These are phyloP conservation scores for Menidia menidia DNA, from an alignment of 2,797 vertebrate species.

Conservation along the genomic window DNA sequence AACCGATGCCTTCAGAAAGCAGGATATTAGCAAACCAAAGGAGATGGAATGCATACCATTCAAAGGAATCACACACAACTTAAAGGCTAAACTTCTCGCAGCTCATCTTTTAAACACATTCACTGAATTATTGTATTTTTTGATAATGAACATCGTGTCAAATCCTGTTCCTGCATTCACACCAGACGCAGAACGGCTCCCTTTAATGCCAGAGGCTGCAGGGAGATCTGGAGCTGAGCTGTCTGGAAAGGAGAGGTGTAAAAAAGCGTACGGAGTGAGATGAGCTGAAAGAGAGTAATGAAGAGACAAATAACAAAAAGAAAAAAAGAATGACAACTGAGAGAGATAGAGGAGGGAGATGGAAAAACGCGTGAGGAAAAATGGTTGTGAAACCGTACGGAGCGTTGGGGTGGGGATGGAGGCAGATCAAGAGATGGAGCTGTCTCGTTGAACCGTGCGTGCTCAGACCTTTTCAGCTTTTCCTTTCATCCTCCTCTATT, in stretches of 20 bases:
- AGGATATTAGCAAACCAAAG: not conserved
- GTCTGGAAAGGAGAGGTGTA: not conserved
- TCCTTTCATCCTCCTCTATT: constrained; percentile 76
- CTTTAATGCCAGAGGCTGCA: constrained; percentile 5
- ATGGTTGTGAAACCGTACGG: constrained; percentile 42
- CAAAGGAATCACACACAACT: constrained; percentile 27
- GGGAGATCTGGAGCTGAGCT: not conserved
- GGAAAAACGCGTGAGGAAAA: constrained; percentile 34
- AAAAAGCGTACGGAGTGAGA: constrained; percentile 10
- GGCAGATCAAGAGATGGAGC: constrained; percentile 72
- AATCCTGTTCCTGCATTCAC: constrained; percentile 9
- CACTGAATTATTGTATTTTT: not conserved
- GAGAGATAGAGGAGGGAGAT: not conserved
- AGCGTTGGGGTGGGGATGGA: constrained; percentile 36
- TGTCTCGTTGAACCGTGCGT: constrained; percentile 66
- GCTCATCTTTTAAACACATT: not conserved
- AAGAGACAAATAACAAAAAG: not conserved
- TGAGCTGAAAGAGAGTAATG: constrained; percentile 1
- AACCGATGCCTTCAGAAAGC: not conserved
- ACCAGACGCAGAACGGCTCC: not conserved
- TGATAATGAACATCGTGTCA: constrained; percentile 20
- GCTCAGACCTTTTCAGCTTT: constrained; percentile 74
- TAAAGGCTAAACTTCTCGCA: not conserved
- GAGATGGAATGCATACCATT: constrained; percentile 2
- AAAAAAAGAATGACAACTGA: not conserved